Evolutionary conservation across 1,140 invertebrate species (phyloP).

Genomic region (Chionoecetes opilio): DNA sequence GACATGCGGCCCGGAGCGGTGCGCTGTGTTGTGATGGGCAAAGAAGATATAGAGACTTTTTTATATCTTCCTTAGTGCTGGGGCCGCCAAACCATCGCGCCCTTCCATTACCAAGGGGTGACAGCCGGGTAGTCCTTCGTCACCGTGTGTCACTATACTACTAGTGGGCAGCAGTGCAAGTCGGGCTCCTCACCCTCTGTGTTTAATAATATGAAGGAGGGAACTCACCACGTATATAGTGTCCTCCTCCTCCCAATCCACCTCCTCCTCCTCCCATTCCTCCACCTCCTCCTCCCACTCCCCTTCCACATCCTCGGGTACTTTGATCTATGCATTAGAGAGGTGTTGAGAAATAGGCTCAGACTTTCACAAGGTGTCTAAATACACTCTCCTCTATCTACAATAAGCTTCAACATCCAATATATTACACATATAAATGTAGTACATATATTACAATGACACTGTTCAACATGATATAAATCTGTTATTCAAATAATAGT

Average conservation of each 20-base stretch:
- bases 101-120: no score
- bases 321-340: slow-evolving; percentile 75
- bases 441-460: neutral
- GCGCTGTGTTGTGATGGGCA: neutral
- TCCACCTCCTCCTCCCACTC: slow-evolving; percentile 66
- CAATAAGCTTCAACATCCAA: neutral
- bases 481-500: neutral
- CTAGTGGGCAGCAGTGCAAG: neutral
- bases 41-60: no score
- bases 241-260: slow-evolving; percentile 68
- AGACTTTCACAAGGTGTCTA: slow-evolving; percentile 48
- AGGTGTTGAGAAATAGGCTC: slow-evolving; percentile 56
- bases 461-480: neutral
- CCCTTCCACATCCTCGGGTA: slow-evolving; percentile 71
- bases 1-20: neutral
- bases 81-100: neutral
- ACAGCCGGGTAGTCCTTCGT: neutral
- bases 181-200: neutral
- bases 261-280: slow-evolving; percentile 61
- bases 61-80: no score
- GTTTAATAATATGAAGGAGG: neutral
- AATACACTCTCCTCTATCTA: neutral
- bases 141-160: neutral
- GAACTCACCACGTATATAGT: slow-evolving; percentile 69
- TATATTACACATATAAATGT: neutral